Evolutionary conservation across 2,888 invertebrate species (phyloP), one percentile per base, ranked within the genome.

Genomic region (Microctonus brassicae): DNA sequence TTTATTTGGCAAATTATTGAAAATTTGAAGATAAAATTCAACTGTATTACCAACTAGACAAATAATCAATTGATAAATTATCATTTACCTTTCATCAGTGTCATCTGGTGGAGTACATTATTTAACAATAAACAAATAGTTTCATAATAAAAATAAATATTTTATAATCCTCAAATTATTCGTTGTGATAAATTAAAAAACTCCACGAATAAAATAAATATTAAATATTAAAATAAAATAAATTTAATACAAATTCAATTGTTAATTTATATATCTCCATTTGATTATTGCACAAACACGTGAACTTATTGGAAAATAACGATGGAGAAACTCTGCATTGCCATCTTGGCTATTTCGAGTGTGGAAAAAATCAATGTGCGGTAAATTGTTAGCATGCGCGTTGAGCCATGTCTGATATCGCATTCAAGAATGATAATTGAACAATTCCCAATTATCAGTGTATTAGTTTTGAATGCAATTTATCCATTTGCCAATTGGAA

Each of bases 61-160:
- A 5, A 47, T 47, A 17, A 17, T 47, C 17, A 47, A 70, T 10
- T n/a, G 58, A 17, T 47, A 47, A 47, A 47, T 47, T 47, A 7
- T 47, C 17, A 47, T 47, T 76, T 79, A 79, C 79, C 79, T 79
- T 77, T 78, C 77, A 77, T 77, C 64, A 60, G 73, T 86, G 85
- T 86, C 84, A 86, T 84, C 85, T 83, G 81, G 79, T 72, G 76
- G 75, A 80, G 79, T 83, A 83, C 86, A 86, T 86, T 80, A 77
- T 80, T 79, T 68, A 70, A 47, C 9, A 62, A 62, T 39, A 39
- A 36, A 26, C n/a, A 62, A 39, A 62, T 42, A 39, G 20, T 47
- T 5, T 47, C 17, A 17, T 17, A 17, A 2, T 6, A 47, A 47
- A 5, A 22, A 26, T 72, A 75, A 73, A 70, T 67, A 57, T 73